Evolutionary conservation across 2,797 vertebrate genomes (phyloP).

Genomic region (Cynopterus sphinx): DNA sequence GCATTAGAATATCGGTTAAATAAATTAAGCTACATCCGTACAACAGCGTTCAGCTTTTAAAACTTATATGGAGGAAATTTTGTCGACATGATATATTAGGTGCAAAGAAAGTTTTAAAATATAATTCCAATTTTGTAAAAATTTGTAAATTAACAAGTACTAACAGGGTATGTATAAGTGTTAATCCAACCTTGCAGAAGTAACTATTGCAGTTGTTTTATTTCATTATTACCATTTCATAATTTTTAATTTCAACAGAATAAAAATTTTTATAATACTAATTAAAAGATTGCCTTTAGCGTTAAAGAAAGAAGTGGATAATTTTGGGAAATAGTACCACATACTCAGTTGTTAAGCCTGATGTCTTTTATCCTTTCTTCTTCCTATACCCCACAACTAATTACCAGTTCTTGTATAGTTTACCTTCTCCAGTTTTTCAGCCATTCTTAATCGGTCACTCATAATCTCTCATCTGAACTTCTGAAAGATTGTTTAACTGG

Average conservation of each 20-base stretch:
- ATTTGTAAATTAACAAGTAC: not conserved
- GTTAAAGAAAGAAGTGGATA: not conserved
- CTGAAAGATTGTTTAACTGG: not conserved
- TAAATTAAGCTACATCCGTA: not conserved
- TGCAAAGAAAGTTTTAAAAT: constrained; percentile 31
- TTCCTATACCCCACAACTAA: not conserved
- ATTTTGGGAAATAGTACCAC: not conserved
- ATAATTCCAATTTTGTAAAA: constrained; percentile 1
- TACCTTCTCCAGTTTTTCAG: not conserved
- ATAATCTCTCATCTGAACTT: not conserved
- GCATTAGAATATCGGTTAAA: not conserved
- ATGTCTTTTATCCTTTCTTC: not conserved
- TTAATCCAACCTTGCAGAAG: not conserved
- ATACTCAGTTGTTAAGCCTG: not conserved
- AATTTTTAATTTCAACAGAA: not conserved
- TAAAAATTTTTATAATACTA: not conserved
- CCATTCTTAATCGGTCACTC: not conserved
- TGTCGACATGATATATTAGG: not conserved
- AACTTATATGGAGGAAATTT: constrained; percentile 17
- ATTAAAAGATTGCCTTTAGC: not conserved
- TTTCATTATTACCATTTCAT: not conserved
- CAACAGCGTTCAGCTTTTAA: not conserved
- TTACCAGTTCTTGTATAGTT: not conserved
- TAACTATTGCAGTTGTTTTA: not conserved
- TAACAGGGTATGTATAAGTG: not conserved